These are phyloP conservation scores for Atlantisia rogersi DNA, from an alignment of 2,113 vertebrate genomes.

Conservation along the genomic window DNA sequence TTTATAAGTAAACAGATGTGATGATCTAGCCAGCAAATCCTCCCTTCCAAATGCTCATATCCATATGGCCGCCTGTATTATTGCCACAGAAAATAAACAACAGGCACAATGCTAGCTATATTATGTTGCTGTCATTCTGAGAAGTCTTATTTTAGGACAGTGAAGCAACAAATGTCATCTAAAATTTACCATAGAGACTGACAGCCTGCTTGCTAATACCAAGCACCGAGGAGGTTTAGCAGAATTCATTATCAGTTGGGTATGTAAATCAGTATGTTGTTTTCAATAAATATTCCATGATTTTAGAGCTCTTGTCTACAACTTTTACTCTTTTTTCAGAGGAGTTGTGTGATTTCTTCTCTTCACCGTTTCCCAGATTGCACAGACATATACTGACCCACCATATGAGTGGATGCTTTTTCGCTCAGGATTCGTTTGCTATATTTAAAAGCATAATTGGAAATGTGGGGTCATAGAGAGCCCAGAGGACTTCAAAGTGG, in stretches of 20 bases:
- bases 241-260: background rate
- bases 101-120: background rate
- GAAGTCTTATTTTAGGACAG: constrained; percentile 23
- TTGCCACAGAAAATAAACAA: constrained; percentile 46
- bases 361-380: background rate
- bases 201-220: background rate
- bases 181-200: background rate
- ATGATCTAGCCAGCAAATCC: constrained; percentile 62
- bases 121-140: background rate
- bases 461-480: background rate
- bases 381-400: accelerated
- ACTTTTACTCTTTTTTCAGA: background rate
- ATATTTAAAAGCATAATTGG: background rate
- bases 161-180: background rate
- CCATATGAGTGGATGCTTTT: background rate
- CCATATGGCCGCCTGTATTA: constrained; percentile 58
- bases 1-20: constrained; percentile 68
- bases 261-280: background rate
- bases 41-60: constrained; percentile 59
- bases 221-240: background rate
- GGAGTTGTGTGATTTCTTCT: background rate
- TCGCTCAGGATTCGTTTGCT: background rate
- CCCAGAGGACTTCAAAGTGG: background rate
- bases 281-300: background rate
- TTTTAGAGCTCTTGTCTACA: background rate